Evolutionary conservation across 2,113 vertebrate genomes (phyloP).

Genomic region (Psophia crepitans): DNA sequence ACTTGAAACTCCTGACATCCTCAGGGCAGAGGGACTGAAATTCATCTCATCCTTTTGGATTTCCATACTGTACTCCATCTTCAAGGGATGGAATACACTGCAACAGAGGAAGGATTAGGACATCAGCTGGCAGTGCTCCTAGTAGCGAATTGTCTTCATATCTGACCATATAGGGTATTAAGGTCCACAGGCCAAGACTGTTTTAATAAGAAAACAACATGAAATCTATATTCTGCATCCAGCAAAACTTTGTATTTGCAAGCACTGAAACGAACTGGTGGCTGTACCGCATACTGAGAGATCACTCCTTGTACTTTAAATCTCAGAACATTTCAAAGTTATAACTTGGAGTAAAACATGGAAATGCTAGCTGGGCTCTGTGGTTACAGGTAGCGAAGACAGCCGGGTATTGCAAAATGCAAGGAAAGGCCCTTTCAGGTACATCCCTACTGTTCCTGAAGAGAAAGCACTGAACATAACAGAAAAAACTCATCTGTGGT

Average conservation of each 20-base stretch:
- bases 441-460: not conserved
- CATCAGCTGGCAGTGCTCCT: constrained; percentile 28
- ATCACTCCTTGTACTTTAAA: not conserved
- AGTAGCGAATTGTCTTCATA: constrained; percentile 41
- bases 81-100: not conserved
- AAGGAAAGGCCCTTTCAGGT: not conserved
- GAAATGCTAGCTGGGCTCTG: not conserved
- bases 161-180: constrained; percentile 56
- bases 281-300: not conserved
- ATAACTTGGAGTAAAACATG: not conserved
- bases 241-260: not conserved
- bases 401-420: not conserved
- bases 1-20: not conserved
- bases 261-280: not conserved
- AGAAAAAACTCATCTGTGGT: not conserved
- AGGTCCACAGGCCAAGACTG: not conserved
- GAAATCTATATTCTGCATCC: not conserved
- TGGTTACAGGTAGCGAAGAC: not conserved
- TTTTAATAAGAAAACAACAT: not conserved
- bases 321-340: not conserved
- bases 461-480: not conserved
- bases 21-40: not conserved
- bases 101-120: not conserved
- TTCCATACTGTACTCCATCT: not conserved
- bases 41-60: not conserved